Conservation (phyloP, 2,113 vertebrate genomes). For the Gyps fulvus region DNA sequence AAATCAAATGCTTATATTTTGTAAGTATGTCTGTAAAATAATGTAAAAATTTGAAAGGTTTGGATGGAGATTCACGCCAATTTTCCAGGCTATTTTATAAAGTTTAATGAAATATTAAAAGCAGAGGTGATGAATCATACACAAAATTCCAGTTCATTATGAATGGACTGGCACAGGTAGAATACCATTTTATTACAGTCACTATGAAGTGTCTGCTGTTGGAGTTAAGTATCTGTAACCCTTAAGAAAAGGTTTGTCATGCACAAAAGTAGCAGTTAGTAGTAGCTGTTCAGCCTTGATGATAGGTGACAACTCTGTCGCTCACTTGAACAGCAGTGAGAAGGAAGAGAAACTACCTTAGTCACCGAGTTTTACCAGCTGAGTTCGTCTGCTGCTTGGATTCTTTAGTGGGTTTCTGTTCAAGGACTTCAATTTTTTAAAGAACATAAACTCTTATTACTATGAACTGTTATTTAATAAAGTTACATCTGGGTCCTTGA, state of each 20-base stretch:
- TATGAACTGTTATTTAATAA: slow-evolving; percentile 29
- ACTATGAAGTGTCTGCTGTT: not conserved
- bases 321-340: not conserved
- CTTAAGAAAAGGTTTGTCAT: slow-evolving; percentile 12
- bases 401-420: slow-evolving; percentile 30
- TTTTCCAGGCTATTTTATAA: slow-evolving; percentile 2
- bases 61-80: not conserved
- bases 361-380: not conserved
- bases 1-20: not conserved
- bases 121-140: not conserved
- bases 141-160: not conserved
- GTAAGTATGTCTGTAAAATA: not conserved
- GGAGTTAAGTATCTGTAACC: slow-evolving; percentile 26
- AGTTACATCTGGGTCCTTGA: slow-evolving; percentile 40
- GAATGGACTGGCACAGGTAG: not conserved
- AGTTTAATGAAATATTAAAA: slow-evolving; percentile 12
- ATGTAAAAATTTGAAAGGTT: not conserved
- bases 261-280: not conserved
- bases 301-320: not conserved
- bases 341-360: not conserved
- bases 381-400: not conserved
- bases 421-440: slow-evolving; percentile 52
- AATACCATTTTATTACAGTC: not conserved
- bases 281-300: not conserved
- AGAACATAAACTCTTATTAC: slow-evolving; percentile 48